Base-by-base conservation (phyloP, 1,140 invertebrate genomes). In the Tetranychus cinnabarinus region DNA sequence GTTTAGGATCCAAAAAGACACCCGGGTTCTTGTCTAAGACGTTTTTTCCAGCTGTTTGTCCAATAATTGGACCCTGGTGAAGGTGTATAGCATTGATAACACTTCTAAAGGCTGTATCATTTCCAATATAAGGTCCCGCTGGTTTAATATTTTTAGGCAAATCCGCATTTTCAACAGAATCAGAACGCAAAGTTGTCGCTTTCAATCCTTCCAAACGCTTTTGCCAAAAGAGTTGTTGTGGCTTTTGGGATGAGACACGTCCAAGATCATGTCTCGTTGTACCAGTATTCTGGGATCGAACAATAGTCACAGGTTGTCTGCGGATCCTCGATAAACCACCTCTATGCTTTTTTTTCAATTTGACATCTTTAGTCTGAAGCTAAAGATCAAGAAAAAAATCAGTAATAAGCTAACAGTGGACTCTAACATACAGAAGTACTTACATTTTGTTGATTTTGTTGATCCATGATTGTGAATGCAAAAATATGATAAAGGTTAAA, bases 201-300 rank as follows among this genome's bases (percentile, higher is more conserved):
- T 83, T 80, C 56, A 97, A 73, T 50, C 88, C 85, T 75, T 96
- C 88, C 39, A 98, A 75, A 65, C 92, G 75, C 73, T 97, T 97
- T 70, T 97, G 91, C 93, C 93, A 98, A 71, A 97, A 97, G 47
- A 84, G 81, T 76, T 96, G 91, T 74, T 88, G 92, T 1, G 89
- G 88, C 74, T 92, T 95, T 65, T 95, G 89, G 88, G 83, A 64
- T 12, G 35, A 5, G 7, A 31, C 57, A 31, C 37, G 23, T 23
- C 23, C 23, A 23, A 23, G 23, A 23, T 23, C 23, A 23, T 23
- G 23, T 23, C 23, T 23, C 23, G 23, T 23, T 23, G 23, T 23
- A 23, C 23, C 23, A 35, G 33, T 62, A 63, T 6, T 23, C 23
- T 23, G 23, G 23, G 23, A 23, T 23, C 23, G 23, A 23, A 23